phyloP scores from a whole-genome alignment of 2,113 vertebrate genomes.

The Recurvirostra avosetta region DNA sequence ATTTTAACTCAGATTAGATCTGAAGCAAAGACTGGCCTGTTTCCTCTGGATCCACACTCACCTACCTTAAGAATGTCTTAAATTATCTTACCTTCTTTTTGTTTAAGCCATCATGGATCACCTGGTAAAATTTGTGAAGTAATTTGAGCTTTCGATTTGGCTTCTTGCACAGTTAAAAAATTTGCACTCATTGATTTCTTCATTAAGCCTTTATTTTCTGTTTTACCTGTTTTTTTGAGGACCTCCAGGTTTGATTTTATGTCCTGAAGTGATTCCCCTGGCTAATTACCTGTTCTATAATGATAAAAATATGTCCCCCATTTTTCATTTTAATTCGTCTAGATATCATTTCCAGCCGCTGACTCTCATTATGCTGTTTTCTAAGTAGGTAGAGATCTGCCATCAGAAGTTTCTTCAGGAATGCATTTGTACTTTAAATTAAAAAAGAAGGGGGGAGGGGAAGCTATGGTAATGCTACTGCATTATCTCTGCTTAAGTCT shows the following conservation, averaged over 20 bases:
- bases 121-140: not conserved
- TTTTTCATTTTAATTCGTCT: not conserved
- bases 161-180: not conserved
- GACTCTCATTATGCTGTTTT: not conserved
- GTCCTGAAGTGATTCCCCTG: not conserved
- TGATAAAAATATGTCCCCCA: not conserved
- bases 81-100: not conserved
- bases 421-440: not conserved
- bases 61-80: not conserved
- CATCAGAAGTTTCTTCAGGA: not conserved
- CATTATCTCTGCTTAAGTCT: not conserved
- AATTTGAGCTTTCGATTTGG: not conserved
- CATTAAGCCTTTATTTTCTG: not conserved
- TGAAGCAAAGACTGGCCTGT: not conserved
- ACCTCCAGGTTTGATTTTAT: not conserved
- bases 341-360: not conserved
- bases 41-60: not conserved
- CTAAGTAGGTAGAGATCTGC: not conserved
- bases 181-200: not conserved
- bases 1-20: not conserved
- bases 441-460: fast-evolving
- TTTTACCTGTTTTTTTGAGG: not conserved
- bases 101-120: not conserved
- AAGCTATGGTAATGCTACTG: not conserved
- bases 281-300: not conserved